Evolutionary conservation across 2,113 vertebrate species (phyloP).

Genomic region (Neogobius melanostomus): DNA sequence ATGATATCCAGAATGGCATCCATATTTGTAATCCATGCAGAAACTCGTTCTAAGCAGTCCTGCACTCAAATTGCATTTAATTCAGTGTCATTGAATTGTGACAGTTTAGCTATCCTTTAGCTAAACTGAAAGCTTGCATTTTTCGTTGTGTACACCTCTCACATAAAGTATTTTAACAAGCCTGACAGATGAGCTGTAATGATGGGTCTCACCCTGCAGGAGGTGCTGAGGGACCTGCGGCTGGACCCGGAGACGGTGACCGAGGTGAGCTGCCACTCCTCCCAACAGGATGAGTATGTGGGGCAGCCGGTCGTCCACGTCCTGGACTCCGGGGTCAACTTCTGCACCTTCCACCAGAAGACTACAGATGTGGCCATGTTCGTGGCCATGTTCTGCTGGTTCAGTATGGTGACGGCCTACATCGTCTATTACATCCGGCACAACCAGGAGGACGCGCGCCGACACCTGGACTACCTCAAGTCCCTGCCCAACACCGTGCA

Average conservation of each 20-base stretch:
- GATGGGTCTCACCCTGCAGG: conserved; percentile 65
- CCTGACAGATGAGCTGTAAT: no score
- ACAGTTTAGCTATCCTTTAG: no score
- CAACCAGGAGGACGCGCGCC: conserved; percentile 83
- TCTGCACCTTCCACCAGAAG: conserved; percentile 83
- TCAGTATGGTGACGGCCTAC: conserved; percentile 84
- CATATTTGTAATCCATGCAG: no score
- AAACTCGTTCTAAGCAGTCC: no score
- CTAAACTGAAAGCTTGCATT: no score
- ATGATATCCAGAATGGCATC: no score
- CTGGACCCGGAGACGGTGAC: conserved; percentile 82
- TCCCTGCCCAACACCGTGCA: conserved; percentile 75
- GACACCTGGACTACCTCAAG: conserved; percentile 82
- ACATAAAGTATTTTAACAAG: no score
- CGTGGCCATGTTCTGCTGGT: conserved; percentile 90
- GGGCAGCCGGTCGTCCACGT: conserved; percentile 84
- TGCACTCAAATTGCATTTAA: no score
- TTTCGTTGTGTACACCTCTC: no score
- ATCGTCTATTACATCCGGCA: conserved; percentile 85
- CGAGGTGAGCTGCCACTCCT: conserved; percentile 83
- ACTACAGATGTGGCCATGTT: conserved; percentile 86
- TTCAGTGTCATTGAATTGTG: no score
- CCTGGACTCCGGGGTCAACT: conserved; percentile 82
- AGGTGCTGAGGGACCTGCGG: conserved; percentile 80
- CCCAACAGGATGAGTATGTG: conserved; percentile 77